Percentiles rank a stretch among this genome's conserved stretches.
These are phyloP conservation scores for Anguilla anguilla DNA, from an alignment of 2,797 vertebrate genomes.

Conservation along the genomic window DNA sequence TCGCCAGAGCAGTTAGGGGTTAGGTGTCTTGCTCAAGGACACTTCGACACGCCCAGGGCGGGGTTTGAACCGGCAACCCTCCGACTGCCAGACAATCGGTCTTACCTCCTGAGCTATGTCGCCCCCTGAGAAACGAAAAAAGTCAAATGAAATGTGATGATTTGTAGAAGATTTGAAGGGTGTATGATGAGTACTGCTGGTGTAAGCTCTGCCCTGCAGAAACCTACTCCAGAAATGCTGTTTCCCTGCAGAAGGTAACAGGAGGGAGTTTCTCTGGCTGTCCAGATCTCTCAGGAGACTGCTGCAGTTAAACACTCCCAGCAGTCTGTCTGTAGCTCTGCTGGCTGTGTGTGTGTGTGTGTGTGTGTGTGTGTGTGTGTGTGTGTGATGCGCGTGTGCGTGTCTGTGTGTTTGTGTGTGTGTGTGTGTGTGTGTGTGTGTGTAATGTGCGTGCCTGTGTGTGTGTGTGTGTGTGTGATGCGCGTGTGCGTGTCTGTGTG, in stretches of 20 bases:
- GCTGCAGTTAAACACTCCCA: not conserved
- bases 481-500: too few species aligned
- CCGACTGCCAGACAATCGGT: too few species aligned
- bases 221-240: not conserved
- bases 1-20: too few species aligned
- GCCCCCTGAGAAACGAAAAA: not conserved
- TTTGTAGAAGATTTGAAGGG: not conserved
- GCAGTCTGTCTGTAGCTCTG: not conserved
- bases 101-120: too few species aligned
- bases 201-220: not conserved
- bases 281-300: not conserved
- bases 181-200: not conserved
- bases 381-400: too few species aligned
- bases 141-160: not conserved
- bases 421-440: conserved; percentile 15
- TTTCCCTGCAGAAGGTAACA: not conserved
- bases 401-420: conserved; percentile 16
- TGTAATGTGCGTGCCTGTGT: conserved; percentile 17
- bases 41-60: too few species aligned
- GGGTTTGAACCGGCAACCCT: too few species aligned
- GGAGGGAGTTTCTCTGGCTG: not conserved
- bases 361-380: not conserved
- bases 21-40: too few species aligned
- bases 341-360: not conserved
- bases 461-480: conserved; percentile 14